A percentile compares a stretch with the other conserved stretches of the same genome.
phyloP scores from a whole-genome alignment of 2,888 invertebrate genomes.

The Thereva unica region DNA sequence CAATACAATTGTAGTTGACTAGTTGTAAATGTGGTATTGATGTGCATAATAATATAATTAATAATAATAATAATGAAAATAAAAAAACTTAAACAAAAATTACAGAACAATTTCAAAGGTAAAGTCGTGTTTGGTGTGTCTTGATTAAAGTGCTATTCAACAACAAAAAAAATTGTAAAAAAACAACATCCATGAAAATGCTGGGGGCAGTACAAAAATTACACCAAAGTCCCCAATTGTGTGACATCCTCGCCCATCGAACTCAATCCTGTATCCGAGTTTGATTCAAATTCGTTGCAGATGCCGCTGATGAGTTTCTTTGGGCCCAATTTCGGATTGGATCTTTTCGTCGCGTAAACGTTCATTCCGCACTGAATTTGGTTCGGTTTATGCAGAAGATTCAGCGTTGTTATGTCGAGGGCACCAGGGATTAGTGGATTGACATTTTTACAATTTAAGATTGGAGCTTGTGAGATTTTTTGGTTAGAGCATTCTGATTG shows the following conservation, averaged over 20 bases:
- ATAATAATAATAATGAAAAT: constrained; percentile 17
- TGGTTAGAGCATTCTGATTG: constrained; percentile 33
- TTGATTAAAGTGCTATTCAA: constrained; percentile 24
- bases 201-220: not conserved
- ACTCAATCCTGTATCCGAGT: constrained; percentile 43
- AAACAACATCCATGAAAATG: not conserved
- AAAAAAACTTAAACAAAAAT: constrained; percentile 18
- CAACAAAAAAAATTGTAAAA: not conserved
- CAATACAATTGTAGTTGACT: constrained; percentile 29
- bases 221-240: constrained; percentile 44
- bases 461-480: constrained; percentile 28
- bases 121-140: constrained; percentile 31
- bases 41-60: constrained; percentile 25
- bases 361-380: constrained; percentile 28
- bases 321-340: constrained; percentile 36
- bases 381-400: constrained; percentile 40
- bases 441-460: constrained; percentile 23
- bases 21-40: constrained; percentile 30
- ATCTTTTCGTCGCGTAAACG: constrained; percentile 7
- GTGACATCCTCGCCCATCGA: constrained; percentile 42
- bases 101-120: constrained; percentile 22
- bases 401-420: constrained; percentile 36
- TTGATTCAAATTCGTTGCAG: constrained; percentile 40
- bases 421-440: constrained; percentile 26
- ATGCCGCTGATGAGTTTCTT: constrained; percentile 40